A percentile compares a stretch with the other conserved stretches of the same genome.
These are phyloP conservation scores for Notechis scutatus DNA, from an alignment of 2,113 vertebrate genomes.

Conservation along the genomic window DNA sequence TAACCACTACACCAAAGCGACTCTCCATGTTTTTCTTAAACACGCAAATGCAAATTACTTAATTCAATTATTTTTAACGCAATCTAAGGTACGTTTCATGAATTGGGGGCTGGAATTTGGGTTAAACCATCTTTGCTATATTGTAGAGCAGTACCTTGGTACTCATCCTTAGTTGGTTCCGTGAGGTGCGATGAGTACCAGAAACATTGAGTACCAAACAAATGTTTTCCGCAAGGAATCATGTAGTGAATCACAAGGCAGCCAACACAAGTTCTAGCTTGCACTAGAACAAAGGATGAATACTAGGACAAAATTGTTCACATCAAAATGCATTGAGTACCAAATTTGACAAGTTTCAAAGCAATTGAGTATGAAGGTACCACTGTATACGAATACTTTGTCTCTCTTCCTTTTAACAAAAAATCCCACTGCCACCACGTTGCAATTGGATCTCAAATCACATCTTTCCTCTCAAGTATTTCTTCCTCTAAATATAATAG, in stretches of 20 bases:
- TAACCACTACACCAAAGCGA: background rate
- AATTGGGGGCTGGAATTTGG: background rate
- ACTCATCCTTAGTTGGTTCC: background rate
- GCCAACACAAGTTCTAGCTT: background rate
- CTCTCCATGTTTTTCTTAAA: background rate
- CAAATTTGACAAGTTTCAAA: background rate
- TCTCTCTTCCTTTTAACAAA: background rate
- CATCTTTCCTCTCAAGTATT: background rate
- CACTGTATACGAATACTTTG: background rate
- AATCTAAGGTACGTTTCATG: background rate
- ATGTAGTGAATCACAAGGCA: background rate
- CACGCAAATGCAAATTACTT: background rate
- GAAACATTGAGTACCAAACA: background rate
- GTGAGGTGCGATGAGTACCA: background rate
- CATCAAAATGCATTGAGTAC: background rate
- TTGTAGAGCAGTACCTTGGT: background rate
- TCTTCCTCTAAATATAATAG: constrained; percentile 17
- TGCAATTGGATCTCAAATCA: background rate
- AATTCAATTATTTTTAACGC: background rate
- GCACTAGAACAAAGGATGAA: background rate
- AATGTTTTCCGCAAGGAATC: background rate
- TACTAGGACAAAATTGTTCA: background rate
- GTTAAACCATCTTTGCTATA: background rate
- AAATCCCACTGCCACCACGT: background rate
- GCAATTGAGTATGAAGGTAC: background rate